Percentiles rank a stretch among this genome's conserved stretches.
These are phyloP conservation scores for Daktulosphaira vitifoliae DNA, from an alignment of 1,140 invertebrate species.

Conservation along the genomic window DNA sequence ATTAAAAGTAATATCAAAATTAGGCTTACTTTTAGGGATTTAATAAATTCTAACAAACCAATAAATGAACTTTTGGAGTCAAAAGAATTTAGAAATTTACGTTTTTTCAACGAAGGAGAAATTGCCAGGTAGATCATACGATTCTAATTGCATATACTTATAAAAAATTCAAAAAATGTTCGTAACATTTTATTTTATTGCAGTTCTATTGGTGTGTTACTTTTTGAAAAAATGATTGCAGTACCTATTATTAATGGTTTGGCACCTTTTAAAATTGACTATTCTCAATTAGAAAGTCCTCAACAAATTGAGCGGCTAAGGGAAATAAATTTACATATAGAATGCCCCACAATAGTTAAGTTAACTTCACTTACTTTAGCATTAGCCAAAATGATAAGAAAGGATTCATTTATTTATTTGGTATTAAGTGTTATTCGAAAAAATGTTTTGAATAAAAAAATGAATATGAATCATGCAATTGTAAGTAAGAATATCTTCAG, in stretches of 20 bases:
- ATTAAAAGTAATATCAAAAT: slow-evolving; percentile 17
- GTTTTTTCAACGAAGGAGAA: slow-evolving; percentile 10
- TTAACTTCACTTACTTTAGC: slow-evolving; percentile 13
- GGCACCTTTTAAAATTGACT: background rate
- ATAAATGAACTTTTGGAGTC: slow-evolving; percentile 8
- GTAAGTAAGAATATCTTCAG: background rate
- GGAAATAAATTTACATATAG: background rate
- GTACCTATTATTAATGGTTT: slow-evolving; percentile 18
- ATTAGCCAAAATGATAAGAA: slow-evolving; percentile 21
- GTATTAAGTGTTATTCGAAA: slow-evolving; percentile 14
- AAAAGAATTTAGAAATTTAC: slow-evolving; percentile 23
- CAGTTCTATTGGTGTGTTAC: slow-evolving; percentile 21
- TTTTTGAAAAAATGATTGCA: slow-evolving; percentile 6
- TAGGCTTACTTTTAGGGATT: background rate
- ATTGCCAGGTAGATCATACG: slow-evolving; percentile 3
- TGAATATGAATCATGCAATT: slow-evolving; percentile 12
- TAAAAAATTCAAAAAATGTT: background rate
- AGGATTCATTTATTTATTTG: background rate
- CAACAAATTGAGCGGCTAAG: background rate
- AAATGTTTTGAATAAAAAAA: background rate
- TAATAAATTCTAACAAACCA: background rate
- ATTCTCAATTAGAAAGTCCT: background rate
- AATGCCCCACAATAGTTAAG: slow-evolving; percentile 2
- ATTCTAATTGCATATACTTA: too few species aligned
- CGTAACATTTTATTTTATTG: background rate